phyloP scores from a whole-genome alignment of 2,888 invertebrate genomes.

The Torymus tubicola region DNA sequence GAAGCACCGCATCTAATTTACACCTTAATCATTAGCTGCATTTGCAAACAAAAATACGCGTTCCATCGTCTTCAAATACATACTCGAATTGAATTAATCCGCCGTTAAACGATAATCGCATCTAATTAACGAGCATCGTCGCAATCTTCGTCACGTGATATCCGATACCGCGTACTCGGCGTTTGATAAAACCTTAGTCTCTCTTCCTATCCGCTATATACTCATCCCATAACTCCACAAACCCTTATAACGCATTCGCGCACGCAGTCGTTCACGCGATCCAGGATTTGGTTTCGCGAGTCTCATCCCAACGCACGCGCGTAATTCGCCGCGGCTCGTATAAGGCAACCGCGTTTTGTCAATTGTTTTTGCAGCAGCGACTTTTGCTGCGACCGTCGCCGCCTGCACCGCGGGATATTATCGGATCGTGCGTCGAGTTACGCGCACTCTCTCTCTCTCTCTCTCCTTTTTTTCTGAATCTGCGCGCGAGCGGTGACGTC shows the following conservation, averaged over 20 bases:
- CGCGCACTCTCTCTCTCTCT: constrained; percentile 1
- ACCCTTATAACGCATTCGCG: too few relatives aligned
- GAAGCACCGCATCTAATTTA: too few relatives aligned
- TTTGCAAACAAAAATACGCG: too few relatives aligned
- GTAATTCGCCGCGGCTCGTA: constrained; percentile 7
- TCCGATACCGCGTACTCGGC: too few relatives aligned
- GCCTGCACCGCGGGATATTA: constrained; percentile 2
- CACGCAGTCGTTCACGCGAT: too few relatives aligned
- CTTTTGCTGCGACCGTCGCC: constrained; percentile 2
- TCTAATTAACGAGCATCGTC: background rate
- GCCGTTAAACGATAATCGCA: too few relatives aligned
- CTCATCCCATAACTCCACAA: too few relatives aligned
- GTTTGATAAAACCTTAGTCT: too few relatives aligned
- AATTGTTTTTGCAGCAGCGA: constrained; percentile 29
- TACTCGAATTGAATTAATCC: background rate
- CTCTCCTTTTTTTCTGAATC: background rate
- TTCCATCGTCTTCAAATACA: background rate
- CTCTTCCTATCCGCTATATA: too few relatives aligned
- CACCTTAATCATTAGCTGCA: too few relatives aligned
- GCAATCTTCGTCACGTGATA: background rate
- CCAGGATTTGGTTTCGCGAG: too few relatives aligned
- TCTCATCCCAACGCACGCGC: too few relatives aligned
- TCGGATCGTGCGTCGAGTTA: constrained; percentile 50
- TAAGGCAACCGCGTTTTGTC: constrained; percentile 10
- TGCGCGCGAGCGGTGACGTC: constrained; percentile 43